These are phyloP conservation scores for Sesamia inferens DNA, from an alignment of 2,888 invertebrate genomes.

Conservation along the genomic window DNA sequence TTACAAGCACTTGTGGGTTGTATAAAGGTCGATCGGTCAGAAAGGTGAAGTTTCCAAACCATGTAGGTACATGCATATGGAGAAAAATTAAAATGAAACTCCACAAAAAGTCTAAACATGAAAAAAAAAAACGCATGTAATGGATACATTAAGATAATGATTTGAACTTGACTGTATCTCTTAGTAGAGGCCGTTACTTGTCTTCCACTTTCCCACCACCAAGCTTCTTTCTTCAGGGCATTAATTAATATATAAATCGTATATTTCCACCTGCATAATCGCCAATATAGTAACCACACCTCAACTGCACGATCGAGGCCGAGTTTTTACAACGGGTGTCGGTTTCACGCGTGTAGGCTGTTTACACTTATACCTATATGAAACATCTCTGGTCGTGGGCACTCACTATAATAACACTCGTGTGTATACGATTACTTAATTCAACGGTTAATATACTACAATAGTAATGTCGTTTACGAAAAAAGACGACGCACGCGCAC, in stretches of 20 bases:
- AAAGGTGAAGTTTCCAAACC: neutral
- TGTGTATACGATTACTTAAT: conserved; percentile 56
- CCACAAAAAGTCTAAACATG: too few species aligned
- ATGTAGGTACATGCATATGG: neutral
- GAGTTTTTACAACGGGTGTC: conserved; percentile 77
- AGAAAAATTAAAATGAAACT: neutral
- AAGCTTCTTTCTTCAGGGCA: neutral
- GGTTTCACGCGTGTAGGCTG: conserved; percentile 77
- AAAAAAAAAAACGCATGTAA: neutral
- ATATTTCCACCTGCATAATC: conserved; percentile 40
- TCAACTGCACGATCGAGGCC: conserved; percentile 71
- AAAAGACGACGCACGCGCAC: conserved; percentile 3
- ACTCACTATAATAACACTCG: conserved; percentile 25
- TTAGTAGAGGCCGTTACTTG: neutral
- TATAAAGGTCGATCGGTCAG: neutral
- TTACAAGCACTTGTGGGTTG: too few species aligned
- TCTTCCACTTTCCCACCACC: neutral
- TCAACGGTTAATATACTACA: conserved; percentile 15
- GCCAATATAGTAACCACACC: conserved; percentile 59
- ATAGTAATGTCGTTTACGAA: conserved; percentile 7
- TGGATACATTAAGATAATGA: neutral
- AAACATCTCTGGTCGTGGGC: conserved; percentile 58
- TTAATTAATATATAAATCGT: neutral
- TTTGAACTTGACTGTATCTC: neutral
- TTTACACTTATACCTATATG: conserved; percentile 69